Conservation (phyloP, 1,140 invertebrate species). For the Venturia canescens region DNA sequence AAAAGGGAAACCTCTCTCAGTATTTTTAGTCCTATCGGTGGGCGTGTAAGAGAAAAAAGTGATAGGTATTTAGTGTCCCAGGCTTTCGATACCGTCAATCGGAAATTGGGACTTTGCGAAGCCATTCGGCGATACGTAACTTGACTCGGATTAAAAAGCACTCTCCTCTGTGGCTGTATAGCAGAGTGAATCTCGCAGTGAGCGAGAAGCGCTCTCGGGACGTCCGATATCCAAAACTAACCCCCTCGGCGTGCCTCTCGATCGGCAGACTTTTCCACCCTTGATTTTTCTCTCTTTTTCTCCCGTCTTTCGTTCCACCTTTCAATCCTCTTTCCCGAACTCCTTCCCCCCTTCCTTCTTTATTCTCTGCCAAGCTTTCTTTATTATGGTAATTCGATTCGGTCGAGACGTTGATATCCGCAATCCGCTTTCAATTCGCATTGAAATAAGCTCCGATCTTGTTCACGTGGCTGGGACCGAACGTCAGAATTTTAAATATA, state of each 20-base stretch:
- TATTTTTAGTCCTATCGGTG: background rate
- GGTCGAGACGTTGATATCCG: constrained; percentile 61
- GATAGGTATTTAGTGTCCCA: background rate
- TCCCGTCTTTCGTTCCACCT: background rate
- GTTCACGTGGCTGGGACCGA: constrained; percentile 45
- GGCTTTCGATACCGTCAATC: constrained; percentile 1
- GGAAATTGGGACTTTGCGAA: constrained; percentile 33
- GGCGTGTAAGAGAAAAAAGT: constrained; percentile 4
- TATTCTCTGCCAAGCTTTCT: constrained; percentile 46
- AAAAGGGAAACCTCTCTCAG: no score
- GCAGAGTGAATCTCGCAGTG: background rate
- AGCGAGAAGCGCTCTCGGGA: background rate
- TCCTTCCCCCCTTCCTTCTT: background rate
- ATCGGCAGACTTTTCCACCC: background rate
- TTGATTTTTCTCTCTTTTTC: background rate
- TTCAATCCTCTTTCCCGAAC: background rate
- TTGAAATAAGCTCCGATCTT: constrained; percentile 65
- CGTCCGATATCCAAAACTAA: constrained; percentile 29
- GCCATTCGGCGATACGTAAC: background rate
- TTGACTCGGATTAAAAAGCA: constrained; percentile 38
- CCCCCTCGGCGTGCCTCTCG: background rate
- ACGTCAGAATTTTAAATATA: background rate
- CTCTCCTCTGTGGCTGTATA: constrained; percentile 11
- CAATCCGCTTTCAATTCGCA: constrained; percentile 67
- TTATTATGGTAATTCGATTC: constrained; percentile 73